Conservation (phyloP, 1,140 invertebrate genomes). For the Aleiodes sp. region DNA sequence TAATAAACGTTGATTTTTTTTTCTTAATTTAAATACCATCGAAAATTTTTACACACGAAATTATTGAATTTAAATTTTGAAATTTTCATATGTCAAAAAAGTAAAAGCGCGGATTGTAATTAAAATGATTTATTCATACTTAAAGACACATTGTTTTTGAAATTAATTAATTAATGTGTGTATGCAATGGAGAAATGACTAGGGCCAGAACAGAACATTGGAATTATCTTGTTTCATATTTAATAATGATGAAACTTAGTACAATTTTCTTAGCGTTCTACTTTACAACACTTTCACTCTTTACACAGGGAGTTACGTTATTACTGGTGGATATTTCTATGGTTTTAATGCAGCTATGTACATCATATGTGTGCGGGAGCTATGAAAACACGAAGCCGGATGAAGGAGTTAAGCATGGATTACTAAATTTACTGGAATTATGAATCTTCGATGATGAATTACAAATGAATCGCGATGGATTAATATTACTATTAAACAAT, state of each 20-base stretch:
- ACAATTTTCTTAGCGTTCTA: slow-evolving; percentile 49
- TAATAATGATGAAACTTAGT: slow-evolving; percentile 54
- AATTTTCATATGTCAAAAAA: too few species aligned
- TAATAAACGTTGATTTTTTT: background rate
- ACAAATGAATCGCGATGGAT: too few species aligned
- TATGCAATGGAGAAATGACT: background rate
- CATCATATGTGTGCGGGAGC: background rate
- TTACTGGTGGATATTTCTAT: slow-evolving; percentile 28
- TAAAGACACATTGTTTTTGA: background rate
- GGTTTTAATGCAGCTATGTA: background rate
- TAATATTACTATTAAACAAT: too few species aligned
- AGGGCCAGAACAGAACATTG: background rate
- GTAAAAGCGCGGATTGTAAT: too few species aligned
- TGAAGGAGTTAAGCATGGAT: background rate
- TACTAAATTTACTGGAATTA: background rate
- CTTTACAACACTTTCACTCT: slow-evolving; percentile 61
- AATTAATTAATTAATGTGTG: background rate
- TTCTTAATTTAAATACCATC: background rate
- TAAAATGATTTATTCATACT: too few species aligned
- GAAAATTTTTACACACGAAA: background rate
- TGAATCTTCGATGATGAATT: too few species aligned
- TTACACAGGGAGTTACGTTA: slow-evolving; percentile 55
- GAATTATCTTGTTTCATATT: slow-evolving; percentile 44
- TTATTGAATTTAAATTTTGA: slow-evolving; percentile 5
- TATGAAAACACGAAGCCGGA: background rate